phyloP scores from a whole-genome alignment of 2,113 vertebrate genomes.

The Coreoperca whiteheadi region DNA sequence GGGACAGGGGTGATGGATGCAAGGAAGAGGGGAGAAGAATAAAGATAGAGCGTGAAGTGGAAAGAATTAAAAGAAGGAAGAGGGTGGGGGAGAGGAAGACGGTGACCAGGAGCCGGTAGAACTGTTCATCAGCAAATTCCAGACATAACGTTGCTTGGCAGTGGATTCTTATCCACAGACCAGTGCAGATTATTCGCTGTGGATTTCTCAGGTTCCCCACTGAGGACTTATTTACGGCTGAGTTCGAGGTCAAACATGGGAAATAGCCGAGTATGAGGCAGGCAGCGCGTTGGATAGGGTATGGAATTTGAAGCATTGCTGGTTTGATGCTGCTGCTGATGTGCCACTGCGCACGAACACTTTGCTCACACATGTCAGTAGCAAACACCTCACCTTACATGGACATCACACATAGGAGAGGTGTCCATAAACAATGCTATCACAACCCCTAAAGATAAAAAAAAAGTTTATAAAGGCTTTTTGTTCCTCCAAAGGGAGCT shows the following conservation, averaged over 20 bases:
- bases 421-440: too few relatives aligned
- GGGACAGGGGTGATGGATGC: slow-evolving; percentile 21
- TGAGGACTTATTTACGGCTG: slow-evolving; percentile 19
- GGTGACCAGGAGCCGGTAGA: slow-evolving; percentile 18
- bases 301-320: background rate
- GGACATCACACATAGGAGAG: too few relatives aligned
- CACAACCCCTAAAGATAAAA: too few relatives aligned
- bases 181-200: slow-evolving; percentile 15
- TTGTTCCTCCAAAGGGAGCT: too few relatives aligned
- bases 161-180: slow-evolving; percentile 23
- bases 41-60: background rate
- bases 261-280: background rate
- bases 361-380: too few relatives aligned
- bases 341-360: background rate
- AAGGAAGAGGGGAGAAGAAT: background rate
- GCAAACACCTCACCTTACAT: too few relatives aligned
- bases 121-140: slow-evolving; percentile 56
- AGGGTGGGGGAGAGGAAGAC: slow-evolving; percentile 1
- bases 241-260: background rate
- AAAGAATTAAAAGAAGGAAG: slow-evolving; percentile 4
- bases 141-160: slow-evolving; percentile 40
- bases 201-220: slow-evolving; percentile 17
- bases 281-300: background rate
- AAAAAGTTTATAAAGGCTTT: too few relatives aligned
- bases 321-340: background rate